These are phyloP conservation scores for Phenganax subtilis DNA, from an alignment of 92 coral and sea anemone genomes.

Conservation along the genomic window DNA sequence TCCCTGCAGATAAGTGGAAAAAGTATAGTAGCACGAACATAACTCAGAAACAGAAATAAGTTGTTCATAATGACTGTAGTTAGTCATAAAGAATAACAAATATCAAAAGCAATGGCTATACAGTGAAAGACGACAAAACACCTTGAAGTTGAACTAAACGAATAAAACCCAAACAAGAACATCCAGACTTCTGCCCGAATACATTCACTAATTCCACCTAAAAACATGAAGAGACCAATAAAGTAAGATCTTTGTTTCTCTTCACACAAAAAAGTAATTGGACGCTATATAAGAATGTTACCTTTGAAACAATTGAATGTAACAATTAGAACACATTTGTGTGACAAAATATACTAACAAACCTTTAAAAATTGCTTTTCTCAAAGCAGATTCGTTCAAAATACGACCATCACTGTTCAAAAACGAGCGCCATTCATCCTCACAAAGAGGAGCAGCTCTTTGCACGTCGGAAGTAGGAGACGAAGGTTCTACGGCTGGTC, in stretches of 20 bases:
- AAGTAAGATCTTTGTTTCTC: not conserved
- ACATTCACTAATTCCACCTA: conserved; percentile 74
- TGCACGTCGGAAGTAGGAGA: conserved; percentile 36
- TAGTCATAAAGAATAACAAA: not conserved
- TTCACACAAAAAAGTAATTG: not conserved
- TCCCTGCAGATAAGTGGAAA: conserved; percentile 51
- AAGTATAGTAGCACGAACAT: not conserved
- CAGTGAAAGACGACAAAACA: conserved; percentile 11
- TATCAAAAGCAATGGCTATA: not conserved
- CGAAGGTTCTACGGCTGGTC: not conserved
- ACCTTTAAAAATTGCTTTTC: conserved; percentile 92
- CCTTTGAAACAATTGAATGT: not conserved
- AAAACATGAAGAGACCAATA: not conserved
- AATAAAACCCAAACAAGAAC: conserved; percentile 82
- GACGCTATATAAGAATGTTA: not conserved
- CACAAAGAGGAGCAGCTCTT: conserved; percentile 61
- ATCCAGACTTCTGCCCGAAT: conserved; percentile 91
- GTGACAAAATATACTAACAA: conserved; percentile 16
- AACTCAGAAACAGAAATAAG: not conserved
- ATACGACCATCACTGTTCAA: conserved; percentile 89
- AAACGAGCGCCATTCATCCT: conserved; percentile 61
- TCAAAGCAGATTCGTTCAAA: conserved; percentile 68
- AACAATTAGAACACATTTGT: not conserved
- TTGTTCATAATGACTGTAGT: not conserved
- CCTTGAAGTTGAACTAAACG: conserved; percentile 89